Base-by-base conservation (phyloP, 2,888 invertebrate genomes). In the Nematopogon swammerdamellus region DNA sequence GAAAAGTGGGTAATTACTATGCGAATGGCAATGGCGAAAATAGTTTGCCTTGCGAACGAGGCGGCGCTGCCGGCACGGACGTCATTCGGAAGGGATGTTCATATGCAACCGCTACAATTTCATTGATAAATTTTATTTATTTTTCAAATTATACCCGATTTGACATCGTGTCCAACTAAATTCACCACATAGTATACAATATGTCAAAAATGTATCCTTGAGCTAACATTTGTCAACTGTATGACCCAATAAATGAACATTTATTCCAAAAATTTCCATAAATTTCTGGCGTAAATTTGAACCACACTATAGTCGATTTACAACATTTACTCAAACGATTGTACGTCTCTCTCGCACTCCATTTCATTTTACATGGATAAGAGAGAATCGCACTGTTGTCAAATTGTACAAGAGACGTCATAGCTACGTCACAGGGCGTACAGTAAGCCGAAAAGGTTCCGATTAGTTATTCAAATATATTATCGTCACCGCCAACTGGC, bases 1-100 rank as follows among this genome's bases (percentile, higher is more conserved):
- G n/a, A n/a, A n/a, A n/a, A n/a, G n/a, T n/a, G n/a, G n/a, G n/a
- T n/a, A n/a, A n/a, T n/a, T 63, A 59, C 29, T 59, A 62, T 63
- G 63, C 61, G 63, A 63, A 65, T 60, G 65, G 64, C 64, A 57
- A 60, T 62, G 60, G 61, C 60, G 63, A 63, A 69, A 67, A 69
- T 66, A 65, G 66, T 65, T 63, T 62, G 68, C 68, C 63, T 8
- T 25, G 49, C 20, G 50, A 50, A 25, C 42, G 62, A 65, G 68
- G 74, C 79, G 59, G 77, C 75, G 73, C 71, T 60, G 65, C 62
- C 55, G 61, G 60, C 63, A 63, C 68, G 67, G 71, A 79, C 77
- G 77, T 79, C 80, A 80, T 70, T 70, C 63, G 65, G 53, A 54
- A 50, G 66, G 72, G 72, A 68, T 58, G 67, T 65, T 64, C 73